A percentile compares a stretch with the other conserved stretches of the same genome.
Evolutionary conservation across 2,888 invertebrate species (phyloP).

Genomic region (Lithophane leautieri): DNA sequence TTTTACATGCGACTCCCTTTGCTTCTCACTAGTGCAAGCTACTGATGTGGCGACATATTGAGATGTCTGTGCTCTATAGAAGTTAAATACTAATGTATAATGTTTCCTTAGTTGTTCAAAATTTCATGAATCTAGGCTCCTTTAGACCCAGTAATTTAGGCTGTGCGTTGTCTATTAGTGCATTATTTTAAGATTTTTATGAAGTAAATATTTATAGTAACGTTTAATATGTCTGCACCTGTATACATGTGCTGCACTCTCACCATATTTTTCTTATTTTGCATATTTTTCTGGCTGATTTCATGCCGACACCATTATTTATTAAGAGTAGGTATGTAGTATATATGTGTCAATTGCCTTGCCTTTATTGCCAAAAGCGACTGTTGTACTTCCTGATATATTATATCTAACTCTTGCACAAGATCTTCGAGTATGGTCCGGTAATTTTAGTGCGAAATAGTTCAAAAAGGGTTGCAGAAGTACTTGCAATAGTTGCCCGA

Average conservation of each 20-base stretch:
- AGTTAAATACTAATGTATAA: not conserved
- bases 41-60: not conserved
- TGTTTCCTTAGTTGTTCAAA: not conserved
- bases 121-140: not conserved
- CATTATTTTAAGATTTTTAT: not conserved
- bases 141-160: not conserved
- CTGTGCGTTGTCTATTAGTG: not conserved
- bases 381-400: not conserved
- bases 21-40: not conserved
- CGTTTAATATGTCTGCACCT: not conserved
- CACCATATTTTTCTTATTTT: not conserved
- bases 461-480: not conserved
- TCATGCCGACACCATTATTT: not conserved
- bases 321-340: not conserved
- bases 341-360: not conserved
- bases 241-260: not conserved
- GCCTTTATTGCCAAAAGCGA: slow-evolving; percentile 5
- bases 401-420: slow-evolving; percentile 5
- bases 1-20: not conserved
- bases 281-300: not conserved
- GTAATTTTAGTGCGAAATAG: not conserved
- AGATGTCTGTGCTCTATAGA: not conserved
- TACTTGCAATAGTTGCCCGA: not conserved
- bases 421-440: not conserved
- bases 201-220: not conserved